These are phyloP conservation scores for Leucania comma DNA, from an alignment of 2,888 invertebrate genomes.

Conservation along the genomic window DNA sequence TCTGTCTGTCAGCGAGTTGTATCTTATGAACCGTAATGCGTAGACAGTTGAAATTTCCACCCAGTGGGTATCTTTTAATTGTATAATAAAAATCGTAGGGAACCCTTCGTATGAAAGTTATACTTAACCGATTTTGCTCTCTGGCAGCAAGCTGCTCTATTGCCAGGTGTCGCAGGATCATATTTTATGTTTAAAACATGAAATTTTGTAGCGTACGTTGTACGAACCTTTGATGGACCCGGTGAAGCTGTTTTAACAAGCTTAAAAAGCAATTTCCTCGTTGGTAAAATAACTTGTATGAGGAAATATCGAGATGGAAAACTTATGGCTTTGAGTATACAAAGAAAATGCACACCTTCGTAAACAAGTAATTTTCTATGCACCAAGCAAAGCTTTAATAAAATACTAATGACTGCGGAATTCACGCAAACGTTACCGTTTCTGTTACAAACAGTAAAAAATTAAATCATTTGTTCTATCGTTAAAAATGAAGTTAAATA, in stretches of 20 bases:
- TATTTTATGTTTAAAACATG: slow-evolving; percentile 5
- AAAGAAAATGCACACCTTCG: slow-evolving; percentile 31
- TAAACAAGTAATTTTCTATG: slow-evolving; percentile 29
- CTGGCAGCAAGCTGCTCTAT: background rate
- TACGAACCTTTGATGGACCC: slow-evolving; percentile 59
- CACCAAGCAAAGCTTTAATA: slow-evolving; percentile 7
- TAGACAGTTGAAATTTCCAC: too few relatives aligned
- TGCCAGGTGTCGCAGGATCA: background rate
- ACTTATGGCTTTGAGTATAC: slow-evolving; percentile 28
- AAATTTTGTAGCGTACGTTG: slow-evolving; percentile 6
- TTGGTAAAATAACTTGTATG: slow-evolving; percentile 58
- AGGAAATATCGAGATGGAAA: slow-evolving; percentile 47
- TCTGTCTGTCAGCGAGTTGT: too few relatives aligned
- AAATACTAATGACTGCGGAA: slow-evolving; percentile 33
- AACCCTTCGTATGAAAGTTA: too few relatives aligned
- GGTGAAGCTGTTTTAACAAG: slow-evolving; percentile 68
- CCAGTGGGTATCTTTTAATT: too few relatives aligned
- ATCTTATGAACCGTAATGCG: too few relatives aligned
- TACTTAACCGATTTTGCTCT: background rate
- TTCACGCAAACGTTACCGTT: slow-evolving; percentile 34
- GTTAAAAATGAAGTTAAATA: slow-evolving; percentile 25
- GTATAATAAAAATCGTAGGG: too few relatives aligned
- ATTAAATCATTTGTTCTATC: background rate
- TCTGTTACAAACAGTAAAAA: slow-evolving; percentile 33
- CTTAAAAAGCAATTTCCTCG: slow-evolving; percentile 70